Conservation (phyloP, 2,888 invertebrate genomes). For the Cheiracanthium punctorium region DNA sequence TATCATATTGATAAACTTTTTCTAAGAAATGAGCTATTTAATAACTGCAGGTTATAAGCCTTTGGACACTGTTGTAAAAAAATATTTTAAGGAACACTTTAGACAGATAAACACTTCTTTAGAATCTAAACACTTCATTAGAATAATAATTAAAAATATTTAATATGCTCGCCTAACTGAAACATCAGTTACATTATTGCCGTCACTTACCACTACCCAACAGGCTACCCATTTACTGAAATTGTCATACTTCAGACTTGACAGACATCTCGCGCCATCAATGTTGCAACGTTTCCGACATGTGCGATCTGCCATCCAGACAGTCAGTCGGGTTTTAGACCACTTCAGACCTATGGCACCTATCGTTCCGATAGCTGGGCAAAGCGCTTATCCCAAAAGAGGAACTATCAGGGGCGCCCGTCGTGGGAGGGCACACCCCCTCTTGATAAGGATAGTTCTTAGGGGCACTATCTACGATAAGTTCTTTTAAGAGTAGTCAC, state of each 20-base stretch:
- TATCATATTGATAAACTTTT: too few species aligned
- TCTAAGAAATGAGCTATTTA: too few species aligned
- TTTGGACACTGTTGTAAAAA: too few species aligned
- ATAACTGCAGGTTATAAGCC: too few species aligned
- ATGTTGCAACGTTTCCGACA: not conserved
- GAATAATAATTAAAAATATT: too few species aligned
- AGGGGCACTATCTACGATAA: slow-evolving; percentile 14
- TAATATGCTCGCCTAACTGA: too few species aligned
- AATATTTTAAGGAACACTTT: too few species aligned
- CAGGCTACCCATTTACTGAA: not conserved
- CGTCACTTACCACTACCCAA: not conserved
- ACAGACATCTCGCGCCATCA: not conserved
- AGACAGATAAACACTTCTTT: too few species aligned
- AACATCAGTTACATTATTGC: not conserved
- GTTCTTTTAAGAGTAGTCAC: not conserved
- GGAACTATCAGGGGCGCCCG: slow-evolving; percentile 24
- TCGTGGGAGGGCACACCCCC: slow-evolving; percentile 30
- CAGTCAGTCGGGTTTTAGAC: slow-evolving; percentile 15
- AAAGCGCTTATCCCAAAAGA: not conserved
- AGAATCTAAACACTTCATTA: too few species aligned
- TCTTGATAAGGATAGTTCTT: slow-evolving; percentile 19
- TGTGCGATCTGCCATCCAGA: not conserved
- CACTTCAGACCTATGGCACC: slow-evolving; percentile 52
- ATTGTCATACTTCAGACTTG: not conserved
- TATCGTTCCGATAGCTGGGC: not conserved